Evolutionary conservation across 1,140 invertebrate genomes (phyloP).

Genomic region (Kradibia gibbosae): DNA sequence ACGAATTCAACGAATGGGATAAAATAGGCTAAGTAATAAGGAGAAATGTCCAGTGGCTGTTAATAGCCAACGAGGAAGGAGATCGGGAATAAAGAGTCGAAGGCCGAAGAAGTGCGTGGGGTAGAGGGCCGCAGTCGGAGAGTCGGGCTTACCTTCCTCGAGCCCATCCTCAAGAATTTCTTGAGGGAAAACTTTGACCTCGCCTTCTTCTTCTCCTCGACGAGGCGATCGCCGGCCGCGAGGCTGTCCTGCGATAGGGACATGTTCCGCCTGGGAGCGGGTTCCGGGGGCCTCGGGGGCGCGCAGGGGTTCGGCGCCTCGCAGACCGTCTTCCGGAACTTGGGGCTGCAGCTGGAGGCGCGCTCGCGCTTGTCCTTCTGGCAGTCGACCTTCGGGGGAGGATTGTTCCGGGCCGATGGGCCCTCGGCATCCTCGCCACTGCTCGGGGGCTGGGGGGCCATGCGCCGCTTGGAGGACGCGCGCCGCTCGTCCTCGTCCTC

Average conservation of each 20-base stretch:
- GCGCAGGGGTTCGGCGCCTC: slow-evolving; percentile 63
- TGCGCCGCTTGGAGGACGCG: slow-evolving; percentile 70
- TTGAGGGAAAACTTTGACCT: slow-evolving; percentile 83
- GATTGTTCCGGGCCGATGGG: slow-evolving; percentile 75
- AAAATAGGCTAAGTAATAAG: no score
- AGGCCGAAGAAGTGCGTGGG: no score
- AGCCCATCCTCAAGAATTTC: slow-evolving; percentile 85
- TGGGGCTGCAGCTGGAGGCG: slow-evolving; percentile 78
- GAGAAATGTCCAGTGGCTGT: no score
- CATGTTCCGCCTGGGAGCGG: slow-evolving; percentile 78
- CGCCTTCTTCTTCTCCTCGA: slow-evolving; percentile 78
- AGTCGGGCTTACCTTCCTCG: slow-evolving; percentile 71
- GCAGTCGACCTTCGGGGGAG: slow-evolving; percentile 73
- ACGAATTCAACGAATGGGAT: no score
- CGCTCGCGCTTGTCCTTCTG: slow-evolving; percentile 83
- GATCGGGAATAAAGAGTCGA: no score
- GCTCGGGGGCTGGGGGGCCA: slow-evolving; percentile 78
- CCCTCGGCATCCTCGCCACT: slow-evolving; percentile 68
- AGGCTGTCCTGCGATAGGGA: slow-evolving; percentile 83
- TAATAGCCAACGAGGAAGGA: no score
- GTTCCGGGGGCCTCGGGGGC: slow-evolving; percentile 73
- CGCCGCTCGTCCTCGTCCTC: slow-evolving; percentile 50
- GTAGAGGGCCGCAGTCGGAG: no score
- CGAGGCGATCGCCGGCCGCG: slow-evolving; percentile 56
- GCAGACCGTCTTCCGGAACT: slow-evolving; percentile 72